These are phyloP conservation scores for Rhabdomys pumilio DNA, from an alignment of 2,797 vertebrate species.

Conservation along the genomic window DNA sequence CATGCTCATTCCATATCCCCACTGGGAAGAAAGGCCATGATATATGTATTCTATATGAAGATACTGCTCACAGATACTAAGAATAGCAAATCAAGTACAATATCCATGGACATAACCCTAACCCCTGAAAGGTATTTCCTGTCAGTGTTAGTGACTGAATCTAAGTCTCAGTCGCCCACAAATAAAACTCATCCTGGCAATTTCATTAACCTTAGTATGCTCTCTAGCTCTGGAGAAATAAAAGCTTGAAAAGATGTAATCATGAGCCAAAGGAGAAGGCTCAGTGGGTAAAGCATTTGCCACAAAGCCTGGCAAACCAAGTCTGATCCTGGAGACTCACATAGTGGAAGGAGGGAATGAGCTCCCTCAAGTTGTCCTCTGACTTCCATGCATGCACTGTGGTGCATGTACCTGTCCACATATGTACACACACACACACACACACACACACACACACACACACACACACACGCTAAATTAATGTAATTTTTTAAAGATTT, in stretches of 20 bases:
- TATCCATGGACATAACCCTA: not conserved
- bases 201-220: conserved; percentile 29
- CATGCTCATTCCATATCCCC: not conserved
- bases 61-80: not conserved
- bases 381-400: not conserved
- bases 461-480: not conserved
- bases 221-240: conserved; percentile 46
- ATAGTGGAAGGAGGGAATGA: not conserved
- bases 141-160: not conserved
- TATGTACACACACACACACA: no score
- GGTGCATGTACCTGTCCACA: not conserved
- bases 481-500: not conserved
- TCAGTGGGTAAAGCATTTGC: not conserved
- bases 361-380: not conserved
- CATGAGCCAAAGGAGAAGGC: not conserved
- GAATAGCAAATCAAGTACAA: conserved; percentile 30
- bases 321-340: not conserved
- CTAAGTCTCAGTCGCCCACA: conserved; percentile 14
- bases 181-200: not conserved
- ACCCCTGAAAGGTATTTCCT: not conserved
- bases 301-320: not conserved
- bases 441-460: no score
- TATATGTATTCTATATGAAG: not conserved
- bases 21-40: not conserved
- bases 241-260: not conserved